Percentiles rank a stretch among this genome's conserved stretches.
phyloP scores from a whole-genome alignment of 2,113 vertebrate genomes.

The Calidris pugnax region DNA sequence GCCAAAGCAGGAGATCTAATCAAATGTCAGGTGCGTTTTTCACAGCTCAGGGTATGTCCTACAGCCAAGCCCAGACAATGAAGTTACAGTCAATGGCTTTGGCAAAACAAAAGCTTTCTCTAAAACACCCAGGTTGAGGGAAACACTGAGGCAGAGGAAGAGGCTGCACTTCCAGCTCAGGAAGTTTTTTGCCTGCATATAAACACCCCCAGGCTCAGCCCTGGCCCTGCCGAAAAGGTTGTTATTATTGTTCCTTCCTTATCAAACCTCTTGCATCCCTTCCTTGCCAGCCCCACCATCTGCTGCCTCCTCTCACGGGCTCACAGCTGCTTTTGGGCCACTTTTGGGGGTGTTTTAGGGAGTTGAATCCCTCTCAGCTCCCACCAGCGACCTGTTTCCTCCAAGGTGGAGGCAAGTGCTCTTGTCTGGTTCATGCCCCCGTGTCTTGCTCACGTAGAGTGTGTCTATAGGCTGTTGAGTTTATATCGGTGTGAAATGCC shows the following conservation, averaged over 20 bases:
- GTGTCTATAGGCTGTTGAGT: fast-evolving
- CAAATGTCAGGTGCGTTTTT: neutral
- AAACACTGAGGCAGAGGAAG: conserved; percentile 42
- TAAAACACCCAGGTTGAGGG: neutral
- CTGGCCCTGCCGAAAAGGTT: neutral
- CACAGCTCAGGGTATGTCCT: neutral
- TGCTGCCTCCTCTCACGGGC: neutral
- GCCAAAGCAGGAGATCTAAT: neutral
- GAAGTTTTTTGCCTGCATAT: conserved; percentile 51
- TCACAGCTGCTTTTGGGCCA: neutral
- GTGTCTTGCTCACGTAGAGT: fast-evolving
- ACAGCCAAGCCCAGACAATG: neutral
- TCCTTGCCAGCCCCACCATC: neutral
- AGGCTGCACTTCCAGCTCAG: conserved; percentile 21
- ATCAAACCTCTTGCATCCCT: conserved; percentile 51
- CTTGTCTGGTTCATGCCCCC: fast-evolving
- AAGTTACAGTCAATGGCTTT: neutral
- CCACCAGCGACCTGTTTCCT: neutral
- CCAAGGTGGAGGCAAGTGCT: neutral
- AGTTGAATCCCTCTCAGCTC: neutral
- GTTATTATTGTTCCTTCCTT: conserved; percentile 47
- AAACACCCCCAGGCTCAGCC: conserved; percentile 21
- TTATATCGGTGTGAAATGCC: fast-evolving
- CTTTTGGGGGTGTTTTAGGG: fast-evolving
- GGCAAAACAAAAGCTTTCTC: conserved; percentile 33